Percentiles rank a stretch among this genome's conserved stretches.
Conservation (phyloP, 2,113 vertebrate species). For the Calyptommatus sinebrachiatus region DNA sequence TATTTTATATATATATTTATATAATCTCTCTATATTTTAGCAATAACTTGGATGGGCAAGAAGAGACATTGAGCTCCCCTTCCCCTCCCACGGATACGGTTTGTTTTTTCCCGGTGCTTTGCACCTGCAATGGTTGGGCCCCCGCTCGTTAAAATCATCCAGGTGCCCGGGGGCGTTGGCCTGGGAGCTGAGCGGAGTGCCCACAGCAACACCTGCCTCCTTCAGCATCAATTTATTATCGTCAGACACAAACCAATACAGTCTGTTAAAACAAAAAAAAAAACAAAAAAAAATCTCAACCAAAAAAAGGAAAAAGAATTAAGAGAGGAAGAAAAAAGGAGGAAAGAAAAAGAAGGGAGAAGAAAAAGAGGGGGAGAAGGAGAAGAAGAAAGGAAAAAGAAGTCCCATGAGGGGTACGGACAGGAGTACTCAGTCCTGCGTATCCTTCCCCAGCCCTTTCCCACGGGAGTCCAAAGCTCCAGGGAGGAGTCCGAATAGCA, state of each 20-base stretch:
- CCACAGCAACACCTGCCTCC: slow-evolving; percentile 50
- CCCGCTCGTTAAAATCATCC: slow-evolving; percentile 40
- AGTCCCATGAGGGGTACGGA: background rate
- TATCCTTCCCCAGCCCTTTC: background rate
- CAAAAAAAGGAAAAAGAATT: slow-evolving; percentile 16
- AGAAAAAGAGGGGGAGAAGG: no score
- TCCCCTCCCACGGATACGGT: slow-evolving; percentile 44
- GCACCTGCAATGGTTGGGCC: slow-evolving; percentile 26
- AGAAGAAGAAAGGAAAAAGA: background rate
- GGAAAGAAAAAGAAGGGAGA: no score
- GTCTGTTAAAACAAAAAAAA: slow-evolving; percentile 54
- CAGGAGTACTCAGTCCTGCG: background rate
- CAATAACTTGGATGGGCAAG: slow-evolving; percentile 55
- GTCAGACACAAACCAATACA: slow-evolving; percentile 57
- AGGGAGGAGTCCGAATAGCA: slow-evolving; percentile 23
- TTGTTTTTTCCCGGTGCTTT: background rate
- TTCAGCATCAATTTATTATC: slow-evolving; percentile 63
- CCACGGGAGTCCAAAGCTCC: slow-evolving; percentile 52
- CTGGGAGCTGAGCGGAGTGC: slow-evolving; percentile 34
- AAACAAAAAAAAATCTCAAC: slow-evolving; percentile 42
- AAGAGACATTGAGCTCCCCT: slow-evolving; percentile 48
- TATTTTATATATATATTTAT: slow-evolving; percentile 68
- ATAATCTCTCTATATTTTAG: slow-evolving; percentile 75
- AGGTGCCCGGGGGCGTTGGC: slow-evolving; percentile 29
- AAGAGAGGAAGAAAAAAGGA: background rate